phyloP scores from a whole-genome alignment of 2,113 vertebrate species.

The Taxidea taxus region DNA sequence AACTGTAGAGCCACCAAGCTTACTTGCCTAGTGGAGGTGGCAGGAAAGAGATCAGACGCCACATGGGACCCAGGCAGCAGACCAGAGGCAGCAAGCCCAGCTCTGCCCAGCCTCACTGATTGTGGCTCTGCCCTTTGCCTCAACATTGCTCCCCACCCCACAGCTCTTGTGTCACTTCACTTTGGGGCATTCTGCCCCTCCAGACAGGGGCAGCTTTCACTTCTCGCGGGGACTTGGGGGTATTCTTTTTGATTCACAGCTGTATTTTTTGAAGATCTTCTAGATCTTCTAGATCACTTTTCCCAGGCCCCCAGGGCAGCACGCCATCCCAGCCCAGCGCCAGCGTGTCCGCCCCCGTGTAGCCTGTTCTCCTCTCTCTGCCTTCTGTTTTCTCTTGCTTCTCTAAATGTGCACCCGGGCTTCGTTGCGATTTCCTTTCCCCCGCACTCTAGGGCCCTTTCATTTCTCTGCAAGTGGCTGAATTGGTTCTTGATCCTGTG shows the following conservation, averaged over 20 bases:
- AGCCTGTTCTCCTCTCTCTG: neutral
- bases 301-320: neutral
- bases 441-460: neutral
- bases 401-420: neutral
- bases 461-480: neutral
- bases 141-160: neutral
- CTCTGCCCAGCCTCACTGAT: neutral
- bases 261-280: neutral
- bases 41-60: neutral
- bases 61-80: fast-evolving
- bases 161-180: neutral
- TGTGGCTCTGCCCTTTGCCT: too few relatives aligned
- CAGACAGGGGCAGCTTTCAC: neutral
- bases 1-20: fast-evolving
- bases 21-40: neutral
- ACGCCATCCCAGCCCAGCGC: fast-evolving
- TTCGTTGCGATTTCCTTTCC: neutral
- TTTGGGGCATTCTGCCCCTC: neutral
- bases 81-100: too few relatives aligned
- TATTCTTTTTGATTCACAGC: neutral
- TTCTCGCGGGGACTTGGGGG: neutral
- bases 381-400: neutral
- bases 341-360: fast-evolving
- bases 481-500: neutral
- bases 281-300: fast-evolving